Evolutionary conservation across 2,113 vertebrate genomes (phyloP).

Genomic region (Cochlearius cochlearius): DNA sequence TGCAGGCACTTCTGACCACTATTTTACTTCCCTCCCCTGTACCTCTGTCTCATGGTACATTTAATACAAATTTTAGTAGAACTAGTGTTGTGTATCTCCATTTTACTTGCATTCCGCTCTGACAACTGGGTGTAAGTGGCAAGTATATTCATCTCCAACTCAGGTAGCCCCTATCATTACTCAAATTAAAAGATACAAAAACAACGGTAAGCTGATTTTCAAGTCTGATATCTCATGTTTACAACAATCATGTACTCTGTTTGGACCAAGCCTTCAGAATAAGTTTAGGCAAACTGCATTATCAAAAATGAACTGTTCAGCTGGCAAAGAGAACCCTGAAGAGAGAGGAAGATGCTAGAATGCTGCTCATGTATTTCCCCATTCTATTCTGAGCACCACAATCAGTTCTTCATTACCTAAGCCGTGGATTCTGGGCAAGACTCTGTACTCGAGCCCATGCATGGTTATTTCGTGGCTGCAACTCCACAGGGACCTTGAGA

Average conservation of each 20-base stretch:
- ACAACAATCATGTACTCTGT: background rate
- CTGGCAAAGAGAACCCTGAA: background rate
- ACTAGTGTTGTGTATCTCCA: background rate
- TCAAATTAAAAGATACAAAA: background rate
- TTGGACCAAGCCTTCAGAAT: background rate
- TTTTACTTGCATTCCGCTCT: background rate
- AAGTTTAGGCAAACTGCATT: background rate
- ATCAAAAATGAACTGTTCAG: background rate
- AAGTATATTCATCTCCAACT: background rate
- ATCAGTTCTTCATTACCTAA: conserved; percentile 77
- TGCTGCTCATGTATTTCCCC: background rate
- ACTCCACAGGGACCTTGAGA: conserved; percentile 90
- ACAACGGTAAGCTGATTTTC: background rate
- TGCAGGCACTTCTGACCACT: background rate
- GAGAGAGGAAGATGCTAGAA: background rate
- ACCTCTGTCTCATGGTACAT: background rate
- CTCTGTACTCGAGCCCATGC: conserved; percentile 97
- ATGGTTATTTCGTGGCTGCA: conserved; percentile 93
- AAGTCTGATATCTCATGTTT: background rate
- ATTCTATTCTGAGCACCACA: background rate
- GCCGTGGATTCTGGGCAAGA: conserved; percentile 95
- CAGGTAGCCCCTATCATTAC: background rate
- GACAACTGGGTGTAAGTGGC: background rate
- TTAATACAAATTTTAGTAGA: background rate
- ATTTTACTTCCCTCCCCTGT: background rate